Evolutionary conservation across 1,140 invertebrate genomes (phyloP), one percentile per base, ranked within the genome.

Genomic region (Thaumetopoea pityocampa): DNA sequence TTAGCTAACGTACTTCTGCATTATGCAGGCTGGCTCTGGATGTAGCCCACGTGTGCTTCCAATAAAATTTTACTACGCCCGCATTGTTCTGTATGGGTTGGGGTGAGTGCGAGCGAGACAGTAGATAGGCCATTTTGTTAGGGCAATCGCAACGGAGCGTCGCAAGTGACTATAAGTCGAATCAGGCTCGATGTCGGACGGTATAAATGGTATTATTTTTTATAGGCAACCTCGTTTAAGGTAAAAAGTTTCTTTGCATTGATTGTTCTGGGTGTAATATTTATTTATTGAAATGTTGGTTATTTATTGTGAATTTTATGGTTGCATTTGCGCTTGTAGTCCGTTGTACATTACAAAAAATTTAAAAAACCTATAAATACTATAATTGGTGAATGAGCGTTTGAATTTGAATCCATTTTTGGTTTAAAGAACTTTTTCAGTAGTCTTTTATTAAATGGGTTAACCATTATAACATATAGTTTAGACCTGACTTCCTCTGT

Each of bases 41-140:
- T 51, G 44, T 43, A 16, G 57, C 51, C 68, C 77, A 79, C 74
- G 74, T 79, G 78, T 72, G 65, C 50, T 51, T 49, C 67, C 67
- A 80, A 80, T 83, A 83, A 83, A 83, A 80, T 83, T 83, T 83
- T 83, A 83, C 60, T 65, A 67, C 65, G 47, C 59, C 50, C 57
- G 63, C 62, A 69, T 77, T 77, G 76, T 77, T 70, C 70, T 69
- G 60, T 44, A 33, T 47, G 56, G 35, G 42, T 40, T 53, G 42
- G 51, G 28, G 42, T 24, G 40, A 32, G 66, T 48, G 59, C 14
- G 66, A 70, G 54, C 8, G 74, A 43, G 67, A 70, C 5, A 18
- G 54, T 12, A 28, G 37, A 58, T 66, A 62, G 64, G 65, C 66
- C 48, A 67, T 70, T 67, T 61, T 67, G 59, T 66, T 59, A 46